These are phyloP conservation scores for Nothocercus nigrocapillus DNA, from an alignment of 2,113 vertebrate genomes.

Conservation along the genomic window DNA sequence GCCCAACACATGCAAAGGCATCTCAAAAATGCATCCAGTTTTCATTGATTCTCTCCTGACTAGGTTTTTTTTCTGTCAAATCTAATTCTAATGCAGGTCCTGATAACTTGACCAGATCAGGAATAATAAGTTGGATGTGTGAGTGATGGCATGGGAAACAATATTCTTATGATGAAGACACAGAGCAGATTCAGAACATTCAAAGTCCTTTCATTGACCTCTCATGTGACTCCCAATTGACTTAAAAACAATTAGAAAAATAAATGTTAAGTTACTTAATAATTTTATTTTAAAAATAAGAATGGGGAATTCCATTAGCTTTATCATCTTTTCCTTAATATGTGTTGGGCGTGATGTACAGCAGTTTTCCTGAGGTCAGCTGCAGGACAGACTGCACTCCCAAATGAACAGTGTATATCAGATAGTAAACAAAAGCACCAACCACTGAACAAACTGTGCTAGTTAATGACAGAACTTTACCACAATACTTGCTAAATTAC, in stretches of 20 bases:
- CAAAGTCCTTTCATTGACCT: neutral
- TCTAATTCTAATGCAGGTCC: neutral
- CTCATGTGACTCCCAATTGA: neutral
- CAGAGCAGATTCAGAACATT: neutral
- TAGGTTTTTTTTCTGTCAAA: neutral
- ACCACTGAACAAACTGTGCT: neutral
- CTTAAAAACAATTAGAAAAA: neutral
- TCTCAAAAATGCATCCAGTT: neutral
- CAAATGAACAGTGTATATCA: neutral
- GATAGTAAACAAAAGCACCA: neutral
- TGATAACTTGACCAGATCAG: constrained; percentile 6
- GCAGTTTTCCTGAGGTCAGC: neutral
- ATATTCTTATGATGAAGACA: neutral
- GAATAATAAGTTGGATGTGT: neutral
- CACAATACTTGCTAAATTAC: neutral
- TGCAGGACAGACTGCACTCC: neutral
- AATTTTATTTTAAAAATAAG: neutral
- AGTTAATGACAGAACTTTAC: neutral
- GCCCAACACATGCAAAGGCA: neutral
- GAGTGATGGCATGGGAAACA: neutral
- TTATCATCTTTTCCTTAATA: neutral
- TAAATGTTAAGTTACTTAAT: neutral
- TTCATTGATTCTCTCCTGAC: neutral
- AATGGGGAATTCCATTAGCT: neutral
- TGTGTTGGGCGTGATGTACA: neutral